These are phyloP conservation scores for Cephus pulcher DNA, from an alignment of 2,888 invertebrate species.

Conservation along the genomic window DNA sequence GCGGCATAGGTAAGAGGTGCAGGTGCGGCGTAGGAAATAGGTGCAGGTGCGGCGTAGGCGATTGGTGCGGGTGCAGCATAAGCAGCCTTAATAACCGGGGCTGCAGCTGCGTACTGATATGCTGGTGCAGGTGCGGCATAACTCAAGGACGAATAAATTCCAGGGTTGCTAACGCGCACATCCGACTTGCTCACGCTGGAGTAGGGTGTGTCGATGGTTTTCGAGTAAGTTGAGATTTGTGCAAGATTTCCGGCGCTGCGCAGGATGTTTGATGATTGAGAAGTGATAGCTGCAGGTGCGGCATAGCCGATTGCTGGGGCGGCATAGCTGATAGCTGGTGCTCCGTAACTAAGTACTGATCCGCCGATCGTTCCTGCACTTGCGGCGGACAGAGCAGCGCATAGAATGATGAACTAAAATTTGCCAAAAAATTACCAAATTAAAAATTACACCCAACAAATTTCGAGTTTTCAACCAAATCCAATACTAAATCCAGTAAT, in stretches of 20 bases:
- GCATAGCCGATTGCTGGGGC: slow-evolving; percentile 67
- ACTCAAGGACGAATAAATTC: slow-evolving; percentile 60
- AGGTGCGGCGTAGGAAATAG: slow-evolving; percentile 57
- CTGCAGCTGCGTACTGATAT: slow-evolving; percentile 46
- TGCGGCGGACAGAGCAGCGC: slow-evolving; percentile 58
- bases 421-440: slow-evolving; percentile 30
- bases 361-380: slow-evolving; percentile 68
- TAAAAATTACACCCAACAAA: too few relatives aligned
- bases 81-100: slow-evolving; percentile 37
- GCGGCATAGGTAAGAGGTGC: slow-evolving; percentile 43
- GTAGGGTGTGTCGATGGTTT: slow-evolving; percentile 79
- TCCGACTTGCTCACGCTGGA: slow-evolving; percentile 79
- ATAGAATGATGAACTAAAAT: slow-evolving; percentile 69
- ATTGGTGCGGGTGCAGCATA: slow-evolving; percentile 34
- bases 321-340: slow-evolving; percentile 68
- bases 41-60: slow-evolving; percentile 39
- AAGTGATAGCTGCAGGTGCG: slow-evolving; percentile 44
- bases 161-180: slow-evolving; percentile 78
- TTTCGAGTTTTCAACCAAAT: too few relatives aligned
- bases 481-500: too few relatives aligned
- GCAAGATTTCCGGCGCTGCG: slow-evolving; percentile 74
- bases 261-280: slow-evolving; percentile 66
- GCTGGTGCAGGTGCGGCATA: slow-evolving; percentile 35
- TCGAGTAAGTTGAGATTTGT: slow-evolving; percentile 74
- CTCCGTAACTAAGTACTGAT: slow-evolving; percentile 59